Evolutionary conservation across 1,140 invertebrate genomes (phyloP).

Genomic region (Drosophila nebulosa): DNA sequence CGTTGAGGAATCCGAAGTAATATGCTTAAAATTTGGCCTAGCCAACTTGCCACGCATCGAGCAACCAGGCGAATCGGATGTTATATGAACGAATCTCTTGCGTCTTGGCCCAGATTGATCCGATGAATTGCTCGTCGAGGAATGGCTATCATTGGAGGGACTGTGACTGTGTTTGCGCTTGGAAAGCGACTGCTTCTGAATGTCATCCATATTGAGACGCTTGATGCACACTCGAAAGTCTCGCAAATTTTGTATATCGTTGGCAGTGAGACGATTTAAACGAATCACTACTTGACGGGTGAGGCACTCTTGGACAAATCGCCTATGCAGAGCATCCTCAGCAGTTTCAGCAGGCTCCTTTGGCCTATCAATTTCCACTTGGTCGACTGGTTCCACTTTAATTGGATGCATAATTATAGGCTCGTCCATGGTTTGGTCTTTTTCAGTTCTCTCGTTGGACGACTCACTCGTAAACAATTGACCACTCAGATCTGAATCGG

Average conservation of each 20-base stretch:
- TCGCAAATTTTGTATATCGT: constrained; percentile 46
- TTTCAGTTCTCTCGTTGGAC: background rate
- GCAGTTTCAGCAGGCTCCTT: background rate
- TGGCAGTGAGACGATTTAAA: constrained; percentile 23
- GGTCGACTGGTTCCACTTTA: background rate
- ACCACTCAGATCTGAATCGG: background rate
- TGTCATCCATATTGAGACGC: constrained; percentile 36
- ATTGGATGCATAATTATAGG: background rate
- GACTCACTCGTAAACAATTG: background rate
- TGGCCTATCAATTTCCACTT: background rate
- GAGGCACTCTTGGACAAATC: constrained; percentile 45
- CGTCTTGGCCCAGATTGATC: background rate
- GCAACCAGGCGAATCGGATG: constrained; percentile 43
- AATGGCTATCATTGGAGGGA: constrained; percentile 42
- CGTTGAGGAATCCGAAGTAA: constrained; percentile 58
- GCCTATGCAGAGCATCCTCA: background rate
- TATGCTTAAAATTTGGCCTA: constrained; percentile 32
- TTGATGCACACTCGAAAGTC: constrained; percentile 46
- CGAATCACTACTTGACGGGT: constrained; percentile 22
- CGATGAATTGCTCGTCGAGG: constrained; percentile 19
- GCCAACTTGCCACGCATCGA: background rate
- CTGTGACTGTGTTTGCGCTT: constrained; percentile 9
- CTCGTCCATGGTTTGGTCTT: too few species aligned
- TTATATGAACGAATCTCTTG: constrained; percentile 51
- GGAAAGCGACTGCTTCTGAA: constrained; percentile 4